Conservation (phyloP, 2,797 vertebrate species). For the Lindbergichthys nudifrons region DNA sequence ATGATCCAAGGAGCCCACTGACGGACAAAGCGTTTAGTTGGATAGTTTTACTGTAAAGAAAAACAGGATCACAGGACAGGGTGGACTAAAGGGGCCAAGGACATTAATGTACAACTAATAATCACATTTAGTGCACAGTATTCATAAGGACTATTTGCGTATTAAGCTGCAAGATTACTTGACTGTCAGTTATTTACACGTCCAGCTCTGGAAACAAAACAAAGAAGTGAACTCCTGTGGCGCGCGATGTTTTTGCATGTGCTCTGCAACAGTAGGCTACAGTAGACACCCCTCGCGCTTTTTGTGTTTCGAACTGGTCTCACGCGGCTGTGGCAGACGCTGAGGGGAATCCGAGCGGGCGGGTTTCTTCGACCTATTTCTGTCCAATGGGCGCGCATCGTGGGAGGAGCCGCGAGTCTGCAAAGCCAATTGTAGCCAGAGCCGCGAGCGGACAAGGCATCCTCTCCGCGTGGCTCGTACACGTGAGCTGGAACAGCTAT, state of each 20-base stretch:
- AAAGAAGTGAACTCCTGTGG: constrained; percentile 52
- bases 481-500: constrained; percentile 84
- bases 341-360: constrained; percentile 81
- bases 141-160: not conserved
- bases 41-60: constrained; percentile 1
- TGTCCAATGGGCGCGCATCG: constrained; percentile 82
- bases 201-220: constrained; percentile 6
- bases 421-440: constrained; percentile 69
- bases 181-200: constrained; percentile 22
- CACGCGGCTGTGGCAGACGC: constrained; percentile 87
- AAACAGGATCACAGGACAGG: not conserved
- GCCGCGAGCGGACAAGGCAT: constrained; percentile 64
- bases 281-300: constrained; percentile 73
- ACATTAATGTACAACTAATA: not conserved
- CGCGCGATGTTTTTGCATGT: constrained; percentile 59
- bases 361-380: constrained; percentile 86
- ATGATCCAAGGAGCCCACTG: not conserved
- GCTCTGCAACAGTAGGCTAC: constrained; percentile 67
- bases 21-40: not conserved
- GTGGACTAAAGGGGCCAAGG: not conserved
- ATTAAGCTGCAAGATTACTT: not conserved
- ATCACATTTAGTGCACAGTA: not conserved
- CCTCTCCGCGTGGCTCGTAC: constrained; percentile 80
- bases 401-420: constrained; percentile 80
- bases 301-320: constrained; percentile 77